phyloP scores from a whole-genome alignment of 2,888 invertebrate genomes.

The Lepidocyrtoides sp. region DNA sequence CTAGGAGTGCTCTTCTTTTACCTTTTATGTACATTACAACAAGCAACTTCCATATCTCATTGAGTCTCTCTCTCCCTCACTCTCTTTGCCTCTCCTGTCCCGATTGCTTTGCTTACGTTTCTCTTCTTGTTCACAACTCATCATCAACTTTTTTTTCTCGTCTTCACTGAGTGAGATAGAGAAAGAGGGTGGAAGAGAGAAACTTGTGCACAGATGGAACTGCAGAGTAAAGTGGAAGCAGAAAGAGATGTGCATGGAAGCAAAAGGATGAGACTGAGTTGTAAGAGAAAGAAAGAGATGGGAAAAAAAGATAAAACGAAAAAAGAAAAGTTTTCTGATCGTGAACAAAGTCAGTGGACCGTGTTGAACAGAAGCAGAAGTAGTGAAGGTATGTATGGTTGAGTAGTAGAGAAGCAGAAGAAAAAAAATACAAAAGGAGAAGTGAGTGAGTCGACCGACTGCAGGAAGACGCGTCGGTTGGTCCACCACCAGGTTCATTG shows the following conservation, averaged over 20 bases:
- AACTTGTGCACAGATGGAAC: conserved; percentile 50
- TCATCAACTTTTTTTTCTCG: conserved; percentile 67
- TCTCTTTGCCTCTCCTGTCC: background rate
- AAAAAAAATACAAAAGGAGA: conserved; percentile 25
- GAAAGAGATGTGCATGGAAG: conserved; percentile 49
- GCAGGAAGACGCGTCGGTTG: background rate
- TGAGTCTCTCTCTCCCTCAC: conserved; percentile 14
- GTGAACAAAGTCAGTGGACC: conserved; percentile 75
- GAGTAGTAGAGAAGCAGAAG: background rate
- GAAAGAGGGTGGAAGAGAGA: background rate
- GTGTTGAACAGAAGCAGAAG: conserved; percentile 52
- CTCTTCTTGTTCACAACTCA: conserved; percentile 71
- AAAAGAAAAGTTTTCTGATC: conserved; percentile 70
- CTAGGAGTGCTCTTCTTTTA: background rate
- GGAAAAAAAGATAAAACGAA: conserved; percentile 57
- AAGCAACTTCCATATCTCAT: conserved; percentile 48
- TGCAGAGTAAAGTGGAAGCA: conserved; percentile 43
- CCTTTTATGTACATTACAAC: conserved; percentile 56
- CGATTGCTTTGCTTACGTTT: conserved; percentile 51
- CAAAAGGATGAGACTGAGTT: conserved; percentile 57
- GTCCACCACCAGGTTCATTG: conserved; percentile 65
- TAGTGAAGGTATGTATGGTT: conserved; percentile 21
- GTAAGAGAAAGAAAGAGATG: conserved; percentile 11
- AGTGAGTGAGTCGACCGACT: background rate
- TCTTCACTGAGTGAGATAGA: conserved; percentile 32